A percentile compares a stretch with the other conserved stretches of the same genome.
These are phyloP conservation scores for Propsilocerus akamusi DNA, from an alignment of 1,140 invertebrate species.

Conservation along the genomic window DNA sequence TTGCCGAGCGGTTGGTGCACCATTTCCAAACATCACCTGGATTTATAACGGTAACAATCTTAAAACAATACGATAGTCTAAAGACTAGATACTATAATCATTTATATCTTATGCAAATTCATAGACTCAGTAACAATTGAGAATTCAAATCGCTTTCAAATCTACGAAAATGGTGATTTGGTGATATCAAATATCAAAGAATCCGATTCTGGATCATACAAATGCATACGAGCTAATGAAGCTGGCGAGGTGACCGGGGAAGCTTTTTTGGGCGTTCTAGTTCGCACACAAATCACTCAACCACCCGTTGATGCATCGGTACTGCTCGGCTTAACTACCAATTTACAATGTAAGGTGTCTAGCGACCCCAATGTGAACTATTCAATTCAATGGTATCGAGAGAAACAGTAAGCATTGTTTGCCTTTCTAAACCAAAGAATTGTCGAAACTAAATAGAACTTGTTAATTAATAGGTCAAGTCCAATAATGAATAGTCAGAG, in stretches of 20 bases:
- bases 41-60: constrained; percentile 56
- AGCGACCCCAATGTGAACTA: constrained; percentile 81
- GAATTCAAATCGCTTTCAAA: constrained; percentile 49
- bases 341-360: constrained; percentile 83
- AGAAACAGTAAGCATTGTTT: constrained; percentile 62
- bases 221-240: constrained; percentile 72
- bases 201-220: constrained; percentile 72
- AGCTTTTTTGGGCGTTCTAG: constrained; percentile 68
- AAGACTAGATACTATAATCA: no score
- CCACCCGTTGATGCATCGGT: constrained; percentile 80
- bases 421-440: not conserved
- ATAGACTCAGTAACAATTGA: constrained; percentile 22
- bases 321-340: constrained; percentile 74
- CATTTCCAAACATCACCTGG: constrained; percentile 82
- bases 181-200: constrained; percentile 68
- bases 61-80: constrained; percentile 7
- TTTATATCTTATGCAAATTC: not conserved
- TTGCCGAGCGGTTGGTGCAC: constrained; percentile 75
- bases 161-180: constrained; percentile 67
- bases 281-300: constrained; percentile 78
- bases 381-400: constrained; percentile 80
- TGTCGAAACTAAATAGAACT: not conserved
- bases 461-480: no score
- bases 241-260: constrained; percentile 67
- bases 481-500: constrained; percentile 34